These are phyloP conservation scores for Hirundichthys speculiger DNA, from an alignment of 2,113 vertebrate species.

Conservation along the genomic window DNA sequence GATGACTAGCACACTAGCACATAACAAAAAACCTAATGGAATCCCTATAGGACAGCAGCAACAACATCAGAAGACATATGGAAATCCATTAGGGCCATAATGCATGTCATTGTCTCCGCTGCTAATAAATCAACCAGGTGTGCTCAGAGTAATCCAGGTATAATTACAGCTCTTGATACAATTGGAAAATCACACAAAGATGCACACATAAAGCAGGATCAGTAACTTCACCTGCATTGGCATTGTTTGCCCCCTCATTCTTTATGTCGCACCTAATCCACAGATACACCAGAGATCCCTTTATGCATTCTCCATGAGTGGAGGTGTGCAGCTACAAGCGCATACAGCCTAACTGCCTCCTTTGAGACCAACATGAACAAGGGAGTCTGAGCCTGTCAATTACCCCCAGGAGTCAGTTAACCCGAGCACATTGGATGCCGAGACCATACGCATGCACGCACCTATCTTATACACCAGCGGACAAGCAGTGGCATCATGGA, in stretches of 20 bases:
- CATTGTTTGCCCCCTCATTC: slow-evolving; percentile 51
- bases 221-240: slow-evolving; percentile 23
- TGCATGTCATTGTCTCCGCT: no score
- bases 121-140: no score
- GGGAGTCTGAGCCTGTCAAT: slow-evolving; percentile 62
- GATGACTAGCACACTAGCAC: no score
- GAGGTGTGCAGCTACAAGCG: slow-evolving; percentile 40
- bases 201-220: slow-evolving; percentile 18
- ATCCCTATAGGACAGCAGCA: no score
- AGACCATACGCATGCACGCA: slow-evolving; percentile 31
- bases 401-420: slow-evolving; percentile 61
- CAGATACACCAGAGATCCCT: slow-evolving; percentile 56
- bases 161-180: neutral
- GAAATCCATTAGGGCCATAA: no score
- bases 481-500: slow-evolving; percentile 65
- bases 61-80: no score
- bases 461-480: slow-evolving; percentile 1
- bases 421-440: slow-evolving; percentile 22
- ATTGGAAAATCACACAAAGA: slow-evolving; percentile 16
- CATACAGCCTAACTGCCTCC: slow-evolving; percentile 64
- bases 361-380: slow-evolving; percentile 61
- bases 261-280: slow-evolving; percentile 62
- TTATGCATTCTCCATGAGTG: slow-evolving; percentile 77
- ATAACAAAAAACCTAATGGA: no score
- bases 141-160: no score